Base-by-base conservation (phyloP, 2,113 vertebrate genomes). In the Hiodon alosoides region DNA sequence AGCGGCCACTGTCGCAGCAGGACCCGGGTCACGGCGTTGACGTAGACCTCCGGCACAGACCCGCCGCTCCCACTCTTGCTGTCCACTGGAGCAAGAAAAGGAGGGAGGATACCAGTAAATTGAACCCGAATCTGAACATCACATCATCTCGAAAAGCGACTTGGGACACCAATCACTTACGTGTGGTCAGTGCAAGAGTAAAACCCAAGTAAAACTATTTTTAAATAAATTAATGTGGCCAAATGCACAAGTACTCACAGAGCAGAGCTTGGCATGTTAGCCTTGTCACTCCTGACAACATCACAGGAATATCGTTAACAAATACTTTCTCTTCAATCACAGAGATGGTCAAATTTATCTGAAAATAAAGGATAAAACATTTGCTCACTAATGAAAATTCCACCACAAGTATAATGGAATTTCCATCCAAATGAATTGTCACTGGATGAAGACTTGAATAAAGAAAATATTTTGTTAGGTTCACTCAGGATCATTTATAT, bases 271-370 rank as follows among this genome's bases (percentile, higher is more conserved):
- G 93, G 80, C 93, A 95, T 6, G 81, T 94, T 86, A 98, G 78
- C 70, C 95, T 89, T 52, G 94, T 92, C 75, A 98, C 94, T 7
- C 92, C 93, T 0, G 87, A 95, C 31, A 87, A 81, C 82, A 90
- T 95, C 79, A 98, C 89, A 0, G 93, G 93, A 74, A 96, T 86
- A 76, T 94, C 93, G 85, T 98, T 98, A 74, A 98, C 85, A 79
- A 92, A 88, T 0, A 96, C 89, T 81, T 95, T 91, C 76, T 96
- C 93, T 54, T 87, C 87, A 1, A 79, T 81, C 69, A 91, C 84
- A 11, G 86, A 87, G 7, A 92, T 80, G 75, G 87, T 91, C 11
- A 92, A 78, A 77, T 82, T 87, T 2, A 92, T 88, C 91, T 92
- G 79, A 65, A 80, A 74, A 77, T 16, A 71, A 66, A 47, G 53